Percentiles rank a stretch among this genome's conserved stretches.
Conservation (phyloP, 2,888 invertebrate genomes). For the Drosophila algonquin region DNA sequence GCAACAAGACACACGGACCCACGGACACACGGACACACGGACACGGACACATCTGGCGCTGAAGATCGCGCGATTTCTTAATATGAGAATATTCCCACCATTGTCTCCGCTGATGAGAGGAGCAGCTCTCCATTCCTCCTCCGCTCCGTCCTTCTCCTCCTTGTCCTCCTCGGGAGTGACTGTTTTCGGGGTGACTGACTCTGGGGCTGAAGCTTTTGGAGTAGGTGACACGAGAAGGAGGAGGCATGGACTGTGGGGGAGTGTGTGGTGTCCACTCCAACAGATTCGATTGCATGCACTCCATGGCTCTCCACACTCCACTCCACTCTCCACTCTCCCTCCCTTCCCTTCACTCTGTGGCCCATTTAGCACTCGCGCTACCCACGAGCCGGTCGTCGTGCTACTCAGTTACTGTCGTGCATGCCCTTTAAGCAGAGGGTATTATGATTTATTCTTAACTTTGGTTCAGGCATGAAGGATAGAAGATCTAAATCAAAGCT, state of each 20-base stretch:
- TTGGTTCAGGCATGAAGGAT: too few relatives aligned
- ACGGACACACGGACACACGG: conserved; percentile 36
- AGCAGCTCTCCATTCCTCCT: conserved; percentile 8
- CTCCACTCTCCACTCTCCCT: conserved; percentile 5
- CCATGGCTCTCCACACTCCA: background rate
- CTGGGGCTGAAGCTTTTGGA: conserved; percentile 10
- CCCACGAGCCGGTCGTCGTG: conserved; percentile 62
- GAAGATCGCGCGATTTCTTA: conserved; percentile 83
- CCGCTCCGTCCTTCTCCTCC: conserved; percentile 12
- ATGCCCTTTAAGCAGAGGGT: background rate
- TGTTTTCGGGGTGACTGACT: conserved; percentile 44
- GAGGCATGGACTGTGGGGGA: conserved; percentile 11
- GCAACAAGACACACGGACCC: conserved; percentile 27
- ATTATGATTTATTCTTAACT: background rate
- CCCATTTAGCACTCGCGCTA: conserved; percentile 75
- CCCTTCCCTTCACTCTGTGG: conserved; percentile 44
- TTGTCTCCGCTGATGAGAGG: conserved; percentile 77
- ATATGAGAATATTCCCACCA: conserved; percentile 85
- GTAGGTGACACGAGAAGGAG: background rate
- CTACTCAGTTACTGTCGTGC: background rate
- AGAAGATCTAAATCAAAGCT: too few relatives aligned
- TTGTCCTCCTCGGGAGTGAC: background rate
- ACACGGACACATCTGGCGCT: conserved; percentile 70
- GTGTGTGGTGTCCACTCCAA: conserved; percentile 41
- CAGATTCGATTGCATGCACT: conserved; percentile 65